Evolutionary conservation across 2,888 invertebrate genomes (phyloP).

Genomic region (Mythimna lalbum): DNA sequence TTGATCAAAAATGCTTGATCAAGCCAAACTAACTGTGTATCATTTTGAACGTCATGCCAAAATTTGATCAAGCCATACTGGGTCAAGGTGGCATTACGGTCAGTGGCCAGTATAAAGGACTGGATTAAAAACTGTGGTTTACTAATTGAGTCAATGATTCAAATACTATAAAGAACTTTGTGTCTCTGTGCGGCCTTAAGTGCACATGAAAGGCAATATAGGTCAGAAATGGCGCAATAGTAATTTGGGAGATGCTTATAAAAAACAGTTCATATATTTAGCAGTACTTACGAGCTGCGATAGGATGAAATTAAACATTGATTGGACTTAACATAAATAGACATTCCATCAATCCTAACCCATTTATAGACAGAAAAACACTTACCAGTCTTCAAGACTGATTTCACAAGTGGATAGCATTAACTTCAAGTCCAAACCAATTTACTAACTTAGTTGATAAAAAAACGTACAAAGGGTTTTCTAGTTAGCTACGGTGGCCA

Average conservation of each 20-base stretch:
- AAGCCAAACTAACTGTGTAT: too few relatives aligned
- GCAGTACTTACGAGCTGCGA: not conserved
- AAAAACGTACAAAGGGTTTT: constrained; percentile 2
- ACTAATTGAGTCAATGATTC: not conserved
- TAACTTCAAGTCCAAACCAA: not conserved
- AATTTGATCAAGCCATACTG: too few relatives aligned
- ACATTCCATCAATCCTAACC: too few relatives aligned
- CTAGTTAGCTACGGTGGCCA: not conserved
- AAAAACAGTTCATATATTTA: not conserved
- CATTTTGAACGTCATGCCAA: too few relatives aligned
- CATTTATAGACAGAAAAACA: not conserved
- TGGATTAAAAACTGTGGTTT: not conserved
- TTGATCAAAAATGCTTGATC: too few relatives aligned
- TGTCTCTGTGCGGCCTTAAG: not conserved
- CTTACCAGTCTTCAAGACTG: not conserved
- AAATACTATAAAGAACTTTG: too few relatives aligned
- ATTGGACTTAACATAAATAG: too few relatives aligned
- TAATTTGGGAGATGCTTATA: not conserved
- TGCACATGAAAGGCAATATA: not conserved
- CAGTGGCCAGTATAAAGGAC: too few relatives aligned
- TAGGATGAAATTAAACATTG: too few relatives aligned
- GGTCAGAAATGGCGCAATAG: not conserved
- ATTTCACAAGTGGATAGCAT: not conserved
- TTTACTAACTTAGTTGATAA: not conserved
- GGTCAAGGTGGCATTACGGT: too few relatives aligned